These are phyloP conservation scores for Coremacera marginata DNA, from an alignment of 2,888 invertebrate species.

Conservation along the genomic window DNA sequence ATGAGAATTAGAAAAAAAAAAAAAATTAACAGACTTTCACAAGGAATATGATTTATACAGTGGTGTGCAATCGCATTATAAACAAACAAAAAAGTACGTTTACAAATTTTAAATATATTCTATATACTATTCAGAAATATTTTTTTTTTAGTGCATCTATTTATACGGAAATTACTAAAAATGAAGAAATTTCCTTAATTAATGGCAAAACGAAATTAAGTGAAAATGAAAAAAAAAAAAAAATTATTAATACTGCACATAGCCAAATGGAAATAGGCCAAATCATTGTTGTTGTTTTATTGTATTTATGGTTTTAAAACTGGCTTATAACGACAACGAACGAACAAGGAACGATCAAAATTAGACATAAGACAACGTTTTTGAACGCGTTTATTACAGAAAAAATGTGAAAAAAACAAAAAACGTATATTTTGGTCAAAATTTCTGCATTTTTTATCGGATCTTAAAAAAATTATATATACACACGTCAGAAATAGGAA, in stretches of 20 bases:
- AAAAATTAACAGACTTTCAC: constrained; percentile 11
- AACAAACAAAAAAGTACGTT: constrained; percentile 34
- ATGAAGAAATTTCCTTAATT: not conserved
- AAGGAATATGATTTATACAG: constrained; percentile 34
- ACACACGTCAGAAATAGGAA: constrained; percentile 65
- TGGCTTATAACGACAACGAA: not conserved
- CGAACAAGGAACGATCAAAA: not conserved
- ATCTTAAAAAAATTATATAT: constrained; percentile 67
- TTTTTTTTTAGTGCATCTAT: not conserved
- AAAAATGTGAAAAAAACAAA: not conserved
- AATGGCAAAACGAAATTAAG: not conserved
- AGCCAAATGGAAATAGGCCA: constrained; percentile 51
- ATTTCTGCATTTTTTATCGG: constrained; percentile 39
- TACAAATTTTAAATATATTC: constrained; percentile 33
- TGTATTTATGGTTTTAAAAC: constrained; percentile 11
- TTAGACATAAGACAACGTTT: not conserved
- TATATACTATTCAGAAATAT: not conserved
- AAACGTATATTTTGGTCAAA: constrained; percentile 14
- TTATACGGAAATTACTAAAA: not conserved
- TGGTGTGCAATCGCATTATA: constrained; percentile 57
- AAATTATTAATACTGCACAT: constrained; percentile 10
- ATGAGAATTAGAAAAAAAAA: not conserved
- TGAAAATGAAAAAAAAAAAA: constrained; percentile 16
- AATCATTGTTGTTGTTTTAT: constrained; percentile 49
- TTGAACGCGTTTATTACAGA: not conserved